Base-by-base conservation (phyloP, 2,113 vertebrate genomes). In the Ranitomeya variabilis region DNA sequence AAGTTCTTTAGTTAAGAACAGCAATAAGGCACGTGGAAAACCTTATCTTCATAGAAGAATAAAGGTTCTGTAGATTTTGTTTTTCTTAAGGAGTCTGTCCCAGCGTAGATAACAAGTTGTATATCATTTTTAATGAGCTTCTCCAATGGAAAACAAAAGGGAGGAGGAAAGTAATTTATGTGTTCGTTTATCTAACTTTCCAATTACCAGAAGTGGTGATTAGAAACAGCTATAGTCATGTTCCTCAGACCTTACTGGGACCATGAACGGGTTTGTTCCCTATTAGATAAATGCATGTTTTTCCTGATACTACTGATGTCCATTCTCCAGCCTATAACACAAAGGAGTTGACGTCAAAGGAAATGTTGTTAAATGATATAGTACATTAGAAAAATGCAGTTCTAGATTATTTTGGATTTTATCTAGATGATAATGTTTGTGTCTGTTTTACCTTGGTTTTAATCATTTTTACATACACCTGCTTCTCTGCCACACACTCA, bases 51-150 rank as follows among this genome's bases (percentile, higher is more conserved):
- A 18, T 62, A 59, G 77, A 23, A 74, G 51, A 71, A 85, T 64
- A 88, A 90, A 83, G 52, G 76, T 13, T 54, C 62, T 87, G 7
- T 7, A 52, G 80, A 78, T 57, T 87, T 31, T 82, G 82, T 83
- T 0, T 0, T 0, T 0, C 31, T 86, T 37, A 16, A 85, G 74
- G 55, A 73, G 87, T 85, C 89, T 78, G 86, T 19, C 73, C 90
- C 0, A 0, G 66, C n/a, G 21, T 15, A 79, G 89, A 81, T 60
- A 87, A 84, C 69, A 91, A 55, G 26, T 54, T 54, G 82, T 74
- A 90, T 74, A 87, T 89, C 45, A 66, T 91, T 92, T 92, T 90
- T 88, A 91, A 89, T 88, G 78, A 87, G 82, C 80, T 83, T 19
- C 7, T 0, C 16, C 89, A 15, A 59, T 86, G 84, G 57, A 83